Evolutionary conservation across 1,140 invertebrate species (phyloP).

Genomic region (Leptinotarsa lineolata): DNA sequence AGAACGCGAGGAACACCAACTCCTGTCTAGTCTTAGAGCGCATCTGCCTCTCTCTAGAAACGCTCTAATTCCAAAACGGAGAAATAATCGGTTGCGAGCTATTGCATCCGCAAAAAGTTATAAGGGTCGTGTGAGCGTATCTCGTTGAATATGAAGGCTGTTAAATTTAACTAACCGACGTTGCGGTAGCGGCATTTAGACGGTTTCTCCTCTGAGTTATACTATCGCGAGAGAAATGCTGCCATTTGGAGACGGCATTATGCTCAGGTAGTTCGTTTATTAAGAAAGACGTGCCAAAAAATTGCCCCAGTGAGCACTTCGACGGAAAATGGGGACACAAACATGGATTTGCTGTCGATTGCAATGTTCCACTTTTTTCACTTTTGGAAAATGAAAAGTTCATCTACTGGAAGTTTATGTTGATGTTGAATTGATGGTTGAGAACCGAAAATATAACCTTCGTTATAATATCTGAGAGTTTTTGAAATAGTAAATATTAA

Average conservation of each 20-base stretch:
- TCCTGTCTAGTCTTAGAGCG: not conserved
- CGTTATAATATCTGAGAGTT: too few relatives aligned
- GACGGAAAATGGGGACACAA: too few relatives aligned
- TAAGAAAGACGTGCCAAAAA: not conserved
- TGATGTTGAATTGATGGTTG: too few relatives aligned
- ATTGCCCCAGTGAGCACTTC: not conserved
- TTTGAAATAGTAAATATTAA: too few relatives aligned
- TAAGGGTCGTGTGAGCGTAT: slow-evolving; percentile 1
- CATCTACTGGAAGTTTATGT: too few relatives aligned
- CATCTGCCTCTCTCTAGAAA: not conserved
- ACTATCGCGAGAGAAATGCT: not conserved
- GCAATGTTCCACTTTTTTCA: too few relatives aligned
- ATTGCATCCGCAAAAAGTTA: slow-evolving; percentile 6
- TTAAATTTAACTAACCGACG: slow-evolving; percentile 8
- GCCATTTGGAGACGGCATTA: not conserved
- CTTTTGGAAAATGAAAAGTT: too few relatives aligned
- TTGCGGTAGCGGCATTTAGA: not conserved
- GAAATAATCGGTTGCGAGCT: slow-evolving; percentile 5
- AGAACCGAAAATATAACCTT: too few relatives aligned
- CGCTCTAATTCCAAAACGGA: not conserved
- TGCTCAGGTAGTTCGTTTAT: not conserved
- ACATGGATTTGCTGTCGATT: too few relatives aligned
- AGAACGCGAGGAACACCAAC: too few relatives aligned
- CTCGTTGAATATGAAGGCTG: slow-evolving; percentile 2
- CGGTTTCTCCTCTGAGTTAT: not conserved